These are phyloP conservation scores for Ischnus inquisitorius DNA, from an alignment of 2,888 invertebrate genomes.

Conservation along the genomic window DNA sequence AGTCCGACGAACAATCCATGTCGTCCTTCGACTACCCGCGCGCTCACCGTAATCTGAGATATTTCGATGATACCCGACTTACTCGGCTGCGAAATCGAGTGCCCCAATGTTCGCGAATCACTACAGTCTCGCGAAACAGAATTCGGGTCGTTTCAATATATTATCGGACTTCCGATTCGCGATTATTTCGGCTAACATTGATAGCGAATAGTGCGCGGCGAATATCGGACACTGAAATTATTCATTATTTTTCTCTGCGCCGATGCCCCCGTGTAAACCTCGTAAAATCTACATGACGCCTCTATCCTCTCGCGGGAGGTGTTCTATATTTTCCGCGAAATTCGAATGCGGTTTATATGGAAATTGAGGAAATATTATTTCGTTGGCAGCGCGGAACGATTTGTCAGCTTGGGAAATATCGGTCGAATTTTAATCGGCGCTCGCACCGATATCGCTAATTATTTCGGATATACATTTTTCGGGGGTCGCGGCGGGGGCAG, in stretches of 20 bases:
- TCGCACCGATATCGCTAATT: constrained; percentile 18
- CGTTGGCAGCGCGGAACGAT: neutral
- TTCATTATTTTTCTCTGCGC: neutral
- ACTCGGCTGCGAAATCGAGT: constrained; percentile 55
- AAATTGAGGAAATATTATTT: constrained; percentile 9
- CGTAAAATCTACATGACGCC: neutral
- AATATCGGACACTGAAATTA: neutral
- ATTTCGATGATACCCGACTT: constrained; percentile 53
- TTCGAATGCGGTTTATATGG: constrained; percentile 3
- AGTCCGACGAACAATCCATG: constrained; percentile 15
- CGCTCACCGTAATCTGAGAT: constrained; percentile 31
- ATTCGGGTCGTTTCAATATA: neutral
- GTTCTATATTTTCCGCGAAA: neutral
- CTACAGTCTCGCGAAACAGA: neutral
- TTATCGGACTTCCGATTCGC: neutral
- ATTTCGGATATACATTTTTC: constrained; percentile 32
- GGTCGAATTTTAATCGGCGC: constrained; percentile 18
- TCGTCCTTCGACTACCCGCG: constrained; percentile 4
- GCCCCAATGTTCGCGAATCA: neutral
- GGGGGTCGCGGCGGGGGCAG: neutral
- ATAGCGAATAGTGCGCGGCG: neutral
- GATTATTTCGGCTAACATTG: neutral
- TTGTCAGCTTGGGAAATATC: constrained; percentile 20
- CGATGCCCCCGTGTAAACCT: neutral
- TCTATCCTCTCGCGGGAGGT: neutral